Evolutionary conservation across 2,888 invertebrate genomes (phyloP), one percentile per base, ranked within the genome.

Genomic region (Ennomos erosarius): DNA sequence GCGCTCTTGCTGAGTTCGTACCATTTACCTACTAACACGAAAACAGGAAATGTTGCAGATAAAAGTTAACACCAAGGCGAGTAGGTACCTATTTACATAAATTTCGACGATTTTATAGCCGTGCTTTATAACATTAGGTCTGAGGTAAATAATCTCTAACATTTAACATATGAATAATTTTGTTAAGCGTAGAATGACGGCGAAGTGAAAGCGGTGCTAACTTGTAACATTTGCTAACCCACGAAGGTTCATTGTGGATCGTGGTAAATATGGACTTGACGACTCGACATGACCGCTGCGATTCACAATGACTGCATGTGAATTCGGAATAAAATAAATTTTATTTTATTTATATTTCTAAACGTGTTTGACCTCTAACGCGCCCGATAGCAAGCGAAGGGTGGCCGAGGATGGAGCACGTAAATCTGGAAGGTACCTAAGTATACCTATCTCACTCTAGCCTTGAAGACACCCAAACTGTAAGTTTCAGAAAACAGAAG

Each of bases 181-280:
- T 11, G 11, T 34, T 40, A 51, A 45, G 26, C 16, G 35, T 12
- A 33, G 52, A 33, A 34, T 40, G 26, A 33, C 26, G 37, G 33
- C 48, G 9, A 54, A 59, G 59, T 50, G 59, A 59, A 59, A 59
- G 59, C 50, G 50, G 11, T 34, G 46, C 50, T 46, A 54, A 51
- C 59, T 11, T 43, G 42, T 33, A 47, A 47, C 59, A 59, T 50
- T 51, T 38, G 38, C 49, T 49, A 50, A 59, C 48, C 58, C 38
- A 38, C 44, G 39, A 49, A 38, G 44, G 1, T 38, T 49, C 16
- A 53, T 53, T 26, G 52, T 48, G 37, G 10, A 35, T 43, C 36
- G 1, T n/a, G 16, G 16, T 26, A 43, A 39, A 55, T 37, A 33
- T 26, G 6, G 26, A 5, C 6, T 26, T 26, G 26, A 26, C 26